Conservation (phyloP, 2,888 invertebrate species). For the Apamea epomidion region DNA sequence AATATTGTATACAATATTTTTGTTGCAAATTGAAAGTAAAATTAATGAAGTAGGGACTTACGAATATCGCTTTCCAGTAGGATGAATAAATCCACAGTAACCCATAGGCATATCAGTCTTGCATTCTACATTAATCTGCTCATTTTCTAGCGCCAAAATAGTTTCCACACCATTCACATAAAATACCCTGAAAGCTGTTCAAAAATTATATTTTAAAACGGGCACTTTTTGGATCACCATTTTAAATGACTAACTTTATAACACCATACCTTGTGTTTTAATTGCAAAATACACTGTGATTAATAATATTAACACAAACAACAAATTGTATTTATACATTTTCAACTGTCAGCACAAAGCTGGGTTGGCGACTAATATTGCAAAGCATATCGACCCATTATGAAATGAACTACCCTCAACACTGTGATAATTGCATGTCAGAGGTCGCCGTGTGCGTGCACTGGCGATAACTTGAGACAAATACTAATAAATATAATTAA, state of each 20-base stretch:
- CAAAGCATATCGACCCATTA: slow-evolving; percentile 18
- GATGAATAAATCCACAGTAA: slow-evolving; percentile 86
- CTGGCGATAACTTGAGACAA: slow-evolving; percentile 50
- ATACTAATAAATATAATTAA: slow-evolving; percentile 43
- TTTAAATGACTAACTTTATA: background rate
- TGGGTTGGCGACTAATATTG: slow-evolving; percentile 28
- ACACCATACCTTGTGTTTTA: slow-evolving; percentile 52
- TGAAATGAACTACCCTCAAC: slow-evolving; percentile 71
- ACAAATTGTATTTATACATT: slow-evolving; percentile 63
- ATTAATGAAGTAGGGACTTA: slow-evolving; percentile 72
- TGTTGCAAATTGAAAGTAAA: background rate
- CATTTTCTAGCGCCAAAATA: slow-evolving; percentile 82
- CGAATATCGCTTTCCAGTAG: slow-evolving; percentile 85
- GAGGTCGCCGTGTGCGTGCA: slow-evolving; percentile 47
- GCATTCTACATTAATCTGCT: slow-evolving; percentile 81
- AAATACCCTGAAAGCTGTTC: slow-evolving; percentile 80
- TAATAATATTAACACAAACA: slow-evolving; percentile 41
- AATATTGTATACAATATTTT: background rate
- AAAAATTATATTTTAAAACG: slow-evolving; percentile 36
- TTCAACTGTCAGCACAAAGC: slow-evolving; percentile 49
- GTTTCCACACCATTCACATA: slow-evolving; percentile 77
- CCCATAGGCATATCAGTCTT: slow-evolving; percentile 80
- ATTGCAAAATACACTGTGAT: slow-evolving; percentile 38
- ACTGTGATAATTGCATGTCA: slow-evolving; percentile 63
- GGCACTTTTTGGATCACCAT: background rate